These are phyloP conservation scores for Cataglyphis albicans DNA, from an alignment of 2,888 invertebrate genomes.

Conservation along the genomic window DNA sequence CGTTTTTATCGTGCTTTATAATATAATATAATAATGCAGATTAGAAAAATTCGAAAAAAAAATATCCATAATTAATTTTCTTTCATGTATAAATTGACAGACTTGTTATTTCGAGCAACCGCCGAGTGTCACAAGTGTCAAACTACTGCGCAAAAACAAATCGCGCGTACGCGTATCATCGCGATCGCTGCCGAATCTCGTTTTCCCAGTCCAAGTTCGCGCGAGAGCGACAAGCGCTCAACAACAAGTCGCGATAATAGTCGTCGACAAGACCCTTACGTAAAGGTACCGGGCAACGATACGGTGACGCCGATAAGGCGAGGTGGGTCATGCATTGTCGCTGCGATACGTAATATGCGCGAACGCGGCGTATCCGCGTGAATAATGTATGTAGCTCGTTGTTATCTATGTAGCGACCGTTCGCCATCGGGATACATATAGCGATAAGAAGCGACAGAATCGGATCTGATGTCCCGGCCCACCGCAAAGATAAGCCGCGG, in stretches of 20 bases:
- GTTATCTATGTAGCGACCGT: conserved; percentile 74
- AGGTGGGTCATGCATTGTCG: conserved; percentile 65
- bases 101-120: neutral
- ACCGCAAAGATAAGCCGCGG: conserved; percentile 50
- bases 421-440: conserved; percentile 68
- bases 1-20: neutral
- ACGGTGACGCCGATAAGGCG: conserved; percentile 68
- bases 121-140: neutral
- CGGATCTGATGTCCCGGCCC: conserved; percentile 62
- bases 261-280: conserved; percentile 76
- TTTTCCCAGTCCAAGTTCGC: conserved; percentile 59
- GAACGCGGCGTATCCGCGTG: conserved; percentile 68
- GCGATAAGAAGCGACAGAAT: conserved; percentile 70
- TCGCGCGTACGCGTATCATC: neutral
- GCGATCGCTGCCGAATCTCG: conserved; percentile 26
- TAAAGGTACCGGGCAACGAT: conserved; percentile 78
- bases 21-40: neutral
- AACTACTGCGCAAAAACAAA: conserved; percentile 19
- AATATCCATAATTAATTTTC: neutral
- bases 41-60: neutral
- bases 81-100: neutral
- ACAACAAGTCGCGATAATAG: conserved; percentile 4
- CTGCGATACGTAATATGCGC: conserved; percentile 76
- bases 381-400: conserved; percentile 82
- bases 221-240: conserved; percentile 67